Base-by-base conservation (phyloP, 2,113 vertebrate species). In the Eurystomus gularis region DNA sequence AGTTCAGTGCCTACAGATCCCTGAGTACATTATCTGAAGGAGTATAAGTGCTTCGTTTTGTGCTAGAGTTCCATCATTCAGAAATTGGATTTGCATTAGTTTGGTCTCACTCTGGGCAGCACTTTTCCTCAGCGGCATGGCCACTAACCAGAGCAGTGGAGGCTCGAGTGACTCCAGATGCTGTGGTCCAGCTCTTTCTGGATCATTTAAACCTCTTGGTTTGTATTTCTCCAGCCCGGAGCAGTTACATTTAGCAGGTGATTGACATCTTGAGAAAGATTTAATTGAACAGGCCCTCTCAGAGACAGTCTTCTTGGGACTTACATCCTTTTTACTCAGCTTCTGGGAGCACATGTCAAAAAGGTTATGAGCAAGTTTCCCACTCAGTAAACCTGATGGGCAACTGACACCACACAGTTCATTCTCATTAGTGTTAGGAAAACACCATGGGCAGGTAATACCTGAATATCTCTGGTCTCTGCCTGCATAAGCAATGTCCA, bases 51-150 rank as follows among this genome's bases (percentile, higher is more conserved):
- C 39, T 83, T 70, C 11, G 0, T 57, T 88, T 66, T 51, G n/a
- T 42, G 7, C 37, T 52, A 6, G 54, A 83, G 20, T 83, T 90
- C 54, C 49, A 16, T 85, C 25, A 26, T 33, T 31, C 7, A 0
- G 84, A 71, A 93, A 79, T 13, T 65, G 61, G 42, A 65, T 91
- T 83, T 83, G n/a, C 3, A 6, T 33, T 72, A 54, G 13, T 35
- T 68, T 80, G 58, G 29, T 76, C 52, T 90, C 57, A 48, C 44
- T 52, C 48, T 5, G 10, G 70, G 52, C 48, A 54, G 11, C 1
- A 5, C 13, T 19, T 70, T 28, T 65, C 48, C 68, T 69, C 2
- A 0, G n/a, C 5, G 4, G 7, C 0, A 0, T 6, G n/a, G 33
- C 48, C 11, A 1, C 23, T 65, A 52, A 17, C 28, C 1, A 1